Conservation (phyloP, 2,113 vertebrate species). For the Cardinalis cardinalis region DNA sequence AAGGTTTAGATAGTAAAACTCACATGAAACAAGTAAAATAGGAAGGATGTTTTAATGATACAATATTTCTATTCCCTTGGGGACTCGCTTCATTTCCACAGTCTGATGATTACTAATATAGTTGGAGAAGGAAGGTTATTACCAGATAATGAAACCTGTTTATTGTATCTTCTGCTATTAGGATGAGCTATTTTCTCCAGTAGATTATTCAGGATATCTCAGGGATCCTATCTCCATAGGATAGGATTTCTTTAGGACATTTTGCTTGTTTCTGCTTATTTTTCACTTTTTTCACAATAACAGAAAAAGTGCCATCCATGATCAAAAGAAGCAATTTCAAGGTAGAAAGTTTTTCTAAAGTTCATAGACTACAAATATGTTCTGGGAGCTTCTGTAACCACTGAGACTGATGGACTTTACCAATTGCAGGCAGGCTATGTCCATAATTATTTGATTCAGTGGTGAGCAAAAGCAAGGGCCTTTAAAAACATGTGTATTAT, state of each 20-base stretch:
- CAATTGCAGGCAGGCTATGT: background rate
- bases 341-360: background rate
- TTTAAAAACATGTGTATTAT: background rate
- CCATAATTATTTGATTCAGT: background rate
- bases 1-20: background rate
- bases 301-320: background rate
- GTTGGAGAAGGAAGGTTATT: background rate
- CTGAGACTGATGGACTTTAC: background rate
- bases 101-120: background rate
- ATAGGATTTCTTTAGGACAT: background rate
- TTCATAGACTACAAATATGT: background rate
- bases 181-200: background rate
- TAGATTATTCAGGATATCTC: background rate
- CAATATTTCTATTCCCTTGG: background rate
- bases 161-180: background rate
- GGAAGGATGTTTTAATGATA: background rate
- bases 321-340: background rate
- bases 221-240: background rate
- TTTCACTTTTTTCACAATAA: background rate
- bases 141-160: background rate
- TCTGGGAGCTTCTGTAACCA: background rate
- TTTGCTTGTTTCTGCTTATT: background rate
- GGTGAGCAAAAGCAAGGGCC: background rate
- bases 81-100: background rate
- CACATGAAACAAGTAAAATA: background rate